Base-by-base conservation (phyloP, 1,140 invertebrate genomes). In the Paramacrobiotus metropolitanus region DNA sequence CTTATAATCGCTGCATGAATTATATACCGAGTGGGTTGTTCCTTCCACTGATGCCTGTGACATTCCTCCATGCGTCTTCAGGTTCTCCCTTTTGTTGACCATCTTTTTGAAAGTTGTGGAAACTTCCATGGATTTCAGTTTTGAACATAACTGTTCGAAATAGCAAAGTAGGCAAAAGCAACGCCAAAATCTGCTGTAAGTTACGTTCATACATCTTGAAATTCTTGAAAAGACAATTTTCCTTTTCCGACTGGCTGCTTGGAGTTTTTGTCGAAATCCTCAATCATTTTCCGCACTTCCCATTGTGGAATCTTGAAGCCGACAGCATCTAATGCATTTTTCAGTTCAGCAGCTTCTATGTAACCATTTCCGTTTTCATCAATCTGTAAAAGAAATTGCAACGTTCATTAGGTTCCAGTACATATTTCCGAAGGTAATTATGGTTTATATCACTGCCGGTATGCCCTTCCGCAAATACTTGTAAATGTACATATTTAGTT, bases 261-360 rank as follows among this genome's bases (percentile, higher is more conserved):
- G 72, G 83, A 83, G 69, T 82, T 80, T 29, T 65, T 67, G 69
- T 84, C 83, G 70, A 82, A 85, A 65, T 94, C 84, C 65, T 87
- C 83, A 64, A 93, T 84, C 78, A 95, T 83, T 68, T 86, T 82
- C 1, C 91, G 81, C 9, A 93, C 85, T 76, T 87, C 80, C 79
- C 87, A 95, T 60, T 86, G 86, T 31, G 91, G 87, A 65, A 95
- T 79, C 77, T 94, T 94, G 71, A 93, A 86, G 21, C 89, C 89
- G 65, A 85, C 85, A 61, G 82, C 75, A 68, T 91, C 85, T n/a
- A 97, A 75, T 0, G 89, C 90, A 59, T 81, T 81, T 68, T 89
- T 86, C 29, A 96, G 75, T 71, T 95, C 90, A 61, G 82, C 81
- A 61, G 90, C 72, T 67, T 90, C 85, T 64, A 96, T 90, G 73